phyloP scores from a whole-genome alignment of 2,797 vertebrate species.

The Alfaro cultratus region DNA sequence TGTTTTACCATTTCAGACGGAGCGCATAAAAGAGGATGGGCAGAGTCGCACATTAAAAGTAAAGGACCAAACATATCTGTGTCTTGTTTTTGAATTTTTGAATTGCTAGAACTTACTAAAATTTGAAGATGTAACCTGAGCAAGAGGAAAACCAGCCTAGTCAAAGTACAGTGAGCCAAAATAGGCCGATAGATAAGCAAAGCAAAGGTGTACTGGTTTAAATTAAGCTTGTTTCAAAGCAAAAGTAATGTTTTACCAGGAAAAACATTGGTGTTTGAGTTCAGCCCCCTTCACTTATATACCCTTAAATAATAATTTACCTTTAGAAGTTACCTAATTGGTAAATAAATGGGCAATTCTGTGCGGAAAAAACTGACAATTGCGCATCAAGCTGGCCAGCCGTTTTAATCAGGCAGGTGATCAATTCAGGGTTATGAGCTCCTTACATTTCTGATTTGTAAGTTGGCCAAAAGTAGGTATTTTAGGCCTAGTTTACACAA shows the following conservation, averaged over 20 bases:
- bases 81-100: not conserved
- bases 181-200: not conserved
- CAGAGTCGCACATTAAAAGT: not conserved
- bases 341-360: not conserved
- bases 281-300: not conserved
- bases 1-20: constrained; percentile 50
- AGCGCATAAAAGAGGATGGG: constrained; percentile 20
- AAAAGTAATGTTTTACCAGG: not conserved
- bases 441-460: not conserved
- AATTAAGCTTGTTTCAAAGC: not conserved
- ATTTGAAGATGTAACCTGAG: constrained; percentile 24
- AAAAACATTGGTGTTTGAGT: not conserved
- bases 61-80: not conserved
- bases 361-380: not conserved
- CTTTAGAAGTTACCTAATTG: too few relatives aligned
- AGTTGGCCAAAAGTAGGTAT: not conserved
- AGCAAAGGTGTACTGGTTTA: not conserved
- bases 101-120: not conserved
- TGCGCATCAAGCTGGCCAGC: not conserved
- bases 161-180: not conserved
- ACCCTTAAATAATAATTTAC: not conserved
- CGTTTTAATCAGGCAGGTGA: not conserved
- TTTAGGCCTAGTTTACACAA: not conserved
- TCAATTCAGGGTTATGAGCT: not conserved
- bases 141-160: not conserved